Conservation (phyloP, 2,797 vertebrate species). For the Austrolebias charrua region DNA sequence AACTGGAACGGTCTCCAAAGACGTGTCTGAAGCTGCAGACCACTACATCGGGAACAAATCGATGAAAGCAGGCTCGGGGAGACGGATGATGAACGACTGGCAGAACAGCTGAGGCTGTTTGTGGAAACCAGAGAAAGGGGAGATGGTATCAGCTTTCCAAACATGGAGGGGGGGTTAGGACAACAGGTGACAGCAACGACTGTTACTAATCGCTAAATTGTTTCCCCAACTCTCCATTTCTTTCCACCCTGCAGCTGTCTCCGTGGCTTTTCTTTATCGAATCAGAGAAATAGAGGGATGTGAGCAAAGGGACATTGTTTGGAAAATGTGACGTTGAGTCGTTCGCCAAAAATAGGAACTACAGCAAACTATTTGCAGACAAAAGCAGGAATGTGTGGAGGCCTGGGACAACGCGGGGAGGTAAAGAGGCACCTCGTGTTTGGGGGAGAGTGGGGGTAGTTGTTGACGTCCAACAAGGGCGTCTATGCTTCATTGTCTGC, state of each 20-base stretch:
- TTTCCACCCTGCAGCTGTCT: slow-evolving; percentile 27
- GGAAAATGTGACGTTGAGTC: too few relatives aligned
- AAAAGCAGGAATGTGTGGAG: slow-evolving; percentile 18
- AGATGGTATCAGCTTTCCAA: slow-evolving; percentile 56
- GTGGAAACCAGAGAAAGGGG: slow-evolving; percentile 55
- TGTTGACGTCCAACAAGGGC: slow-evolving; percentile 66
- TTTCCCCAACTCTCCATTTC: slow-evolving; percentile 1
- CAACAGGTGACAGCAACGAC: slow-evolving; percentile 62
- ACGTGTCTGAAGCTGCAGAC: slow-evolving; percentile 19
- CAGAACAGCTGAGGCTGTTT: slow-evolving; percentile 68
- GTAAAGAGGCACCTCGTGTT: slow-evolving; percentile 35
- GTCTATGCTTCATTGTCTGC: slow-evolving; percentile 68
- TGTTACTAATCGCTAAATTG: slow-evolving; percentile 17
- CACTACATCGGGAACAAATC: slow-evolving; percentile 23
- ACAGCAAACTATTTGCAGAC: background rate
- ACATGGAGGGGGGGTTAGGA: slow-evolving; percentile 42
- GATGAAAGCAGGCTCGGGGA: slow-evolving; percentile 43
- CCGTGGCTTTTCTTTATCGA: slow-evolving; percentile 27
- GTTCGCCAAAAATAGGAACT: too few relatives aligned
- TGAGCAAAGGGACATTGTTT: background rate
- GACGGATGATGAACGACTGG: slow-evolving; percentile 35
- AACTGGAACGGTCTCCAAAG: slow-evolving; percentile 12
- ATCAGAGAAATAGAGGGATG: slow-evolving; percentile 18
- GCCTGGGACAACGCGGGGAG: slow-evolving; percentile 8
- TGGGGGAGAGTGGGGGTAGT: slow-evolving; percentile 34